Base-by-base conservation (phyloP, 1,140 invertebrate genomes). In the Whitmania pigra region DNA sequence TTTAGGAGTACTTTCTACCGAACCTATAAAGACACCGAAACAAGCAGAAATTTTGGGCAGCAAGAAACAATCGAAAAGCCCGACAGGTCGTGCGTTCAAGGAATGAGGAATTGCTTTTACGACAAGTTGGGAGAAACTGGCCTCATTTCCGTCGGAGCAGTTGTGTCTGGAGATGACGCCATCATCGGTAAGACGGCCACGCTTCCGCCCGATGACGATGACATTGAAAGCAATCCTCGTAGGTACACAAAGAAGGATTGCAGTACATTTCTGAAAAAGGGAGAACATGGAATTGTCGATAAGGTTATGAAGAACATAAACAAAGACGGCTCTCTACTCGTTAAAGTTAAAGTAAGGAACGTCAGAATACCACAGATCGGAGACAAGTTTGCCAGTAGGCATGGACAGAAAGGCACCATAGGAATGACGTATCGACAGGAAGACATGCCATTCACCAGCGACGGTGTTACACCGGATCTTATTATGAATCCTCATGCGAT, bases 401-500 rank as follows among this genome's bases (percentile, higher is more conserved):
- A 99, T 79, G 95, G 95, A 70, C 95, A 99, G 83, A 99, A 99
- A 82, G 95, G 95, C 82, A 99, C 95, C 0, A 98, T 95, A 83
- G 95, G 96, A 75, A 97, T 99, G 75, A 92, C 96, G 77, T 98
- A 97, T 80, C 85, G 93, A 54, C 92, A 95, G 84, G 93, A 94
- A 87, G 95, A 99, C 79, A 97, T 99, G 94, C 91, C 92, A 9
- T 99, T 99, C 79, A 96, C 94, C 0, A 91, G 89, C 80, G 95
- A 98, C 85, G 95, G 95, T 9, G 83, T 99, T 27, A 92, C 92
- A 20, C 95, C 95, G 0, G 95, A 99, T 82, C 96, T 99, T 78
- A 97, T 99, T 75, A 97, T 99, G 79, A 99, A 99, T 83, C 95
- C 95, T 74, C 95, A 99, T 78, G 95, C 95, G 80, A 96, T 99